Conservation (phyloP, 2,888 invertebrate genomes). For the Euclidia mi region DNA sequence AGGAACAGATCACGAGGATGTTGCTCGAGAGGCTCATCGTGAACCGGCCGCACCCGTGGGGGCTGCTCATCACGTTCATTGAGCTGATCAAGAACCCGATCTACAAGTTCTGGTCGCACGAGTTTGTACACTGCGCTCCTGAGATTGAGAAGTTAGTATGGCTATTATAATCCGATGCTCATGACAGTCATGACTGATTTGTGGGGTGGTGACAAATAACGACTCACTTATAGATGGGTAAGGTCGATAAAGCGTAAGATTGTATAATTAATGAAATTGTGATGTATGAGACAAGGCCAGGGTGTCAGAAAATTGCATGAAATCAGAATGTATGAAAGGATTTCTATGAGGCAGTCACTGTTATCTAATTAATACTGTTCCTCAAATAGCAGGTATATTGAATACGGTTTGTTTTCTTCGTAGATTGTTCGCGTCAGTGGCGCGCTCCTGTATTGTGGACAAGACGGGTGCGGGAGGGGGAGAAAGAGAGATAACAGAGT, state of each 20-base stretch:
- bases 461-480: conserved; percentile 92
- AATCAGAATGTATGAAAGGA: no score
- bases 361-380: no score
- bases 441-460: conserved; percentile 97
- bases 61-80: conserved; percentile 99
- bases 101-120: conserved; percentile 99
- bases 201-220: no score
- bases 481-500: conserved; percentile 92
- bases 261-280: no score
- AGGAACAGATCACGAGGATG: conserved; percentile 99
- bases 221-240: no score
- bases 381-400: no score
- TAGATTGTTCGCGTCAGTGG: conserved; percentile 98
- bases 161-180: not conserved
- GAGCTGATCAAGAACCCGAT: conserved; percentile 99
- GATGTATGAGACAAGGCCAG: no score
- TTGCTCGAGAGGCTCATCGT: conserved; percentile 99
- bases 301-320: no score
- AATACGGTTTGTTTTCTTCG: conserved; percentile 23
- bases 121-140: conserved; percentile 99
- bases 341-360: no score
- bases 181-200: no score
- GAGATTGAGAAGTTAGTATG: conserved; percentile 98
- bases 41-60: conserved; percentile 99
- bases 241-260: no score